Conservation (phyloP, 53 echinoderm and acorn worm genomes). For the Astropecten irregularis region DNA sequence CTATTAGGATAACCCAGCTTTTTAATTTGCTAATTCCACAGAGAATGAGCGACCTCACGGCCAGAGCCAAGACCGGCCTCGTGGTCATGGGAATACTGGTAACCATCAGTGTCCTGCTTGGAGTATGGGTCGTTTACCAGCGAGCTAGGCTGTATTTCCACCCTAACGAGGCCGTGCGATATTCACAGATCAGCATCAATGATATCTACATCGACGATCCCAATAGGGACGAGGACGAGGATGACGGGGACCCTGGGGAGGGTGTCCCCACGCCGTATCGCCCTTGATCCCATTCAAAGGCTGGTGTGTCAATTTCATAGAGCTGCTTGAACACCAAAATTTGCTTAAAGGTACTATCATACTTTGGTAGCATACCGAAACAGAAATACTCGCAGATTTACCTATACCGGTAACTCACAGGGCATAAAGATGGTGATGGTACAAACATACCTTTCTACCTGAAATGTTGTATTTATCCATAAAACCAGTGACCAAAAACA, state of each 20-base stretch:
- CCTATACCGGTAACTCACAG: too few relatives aligned
- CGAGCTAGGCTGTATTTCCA: slow-evolving; percentile 17
- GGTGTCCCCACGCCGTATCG: slow-evolving; percentile 47
- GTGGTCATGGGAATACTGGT: slow-evolving; percentile 47
- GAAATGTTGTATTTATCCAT: too few relatives aligned
- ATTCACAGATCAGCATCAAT: slow-evolving; percentile 51
- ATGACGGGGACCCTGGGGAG: slow-evolving; percentile 50
- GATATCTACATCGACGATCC: slow-evolving; percentile 50
- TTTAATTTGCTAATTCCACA: too few relatives aligned
- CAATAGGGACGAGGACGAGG: slow-evolving; percentile 43
- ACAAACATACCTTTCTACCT: too few relatives aligned
- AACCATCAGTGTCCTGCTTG: slow-evolving; percentile 18
- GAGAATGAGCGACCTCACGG: slow-evolving; percentile 38
- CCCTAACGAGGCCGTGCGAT: slow-evolving; percentile 45
- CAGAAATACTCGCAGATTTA: too few relatives aligned
- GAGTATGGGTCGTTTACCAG: slow-evolving; percentile 50
- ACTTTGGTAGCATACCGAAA: too few relatives aligned
- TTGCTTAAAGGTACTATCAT: too few relatives aligned
- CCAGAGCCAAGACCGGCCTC: slow-evolving; percentile 48
- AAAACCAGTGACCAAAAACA: too few relatives aligned
- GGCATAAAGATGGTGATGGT: too few relatives aligned
- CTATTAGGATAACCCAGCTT: too few relatives aligned
- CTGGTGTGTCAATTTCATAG: too few relatives aligned
- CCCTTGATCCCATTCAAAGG: neutral
- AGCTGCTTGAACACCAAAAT: too few relatives aligned